phyloP scores from a whole-genome alignment of 2,888 invertebrate genomes.

The Cephus spinipes region DNA sequence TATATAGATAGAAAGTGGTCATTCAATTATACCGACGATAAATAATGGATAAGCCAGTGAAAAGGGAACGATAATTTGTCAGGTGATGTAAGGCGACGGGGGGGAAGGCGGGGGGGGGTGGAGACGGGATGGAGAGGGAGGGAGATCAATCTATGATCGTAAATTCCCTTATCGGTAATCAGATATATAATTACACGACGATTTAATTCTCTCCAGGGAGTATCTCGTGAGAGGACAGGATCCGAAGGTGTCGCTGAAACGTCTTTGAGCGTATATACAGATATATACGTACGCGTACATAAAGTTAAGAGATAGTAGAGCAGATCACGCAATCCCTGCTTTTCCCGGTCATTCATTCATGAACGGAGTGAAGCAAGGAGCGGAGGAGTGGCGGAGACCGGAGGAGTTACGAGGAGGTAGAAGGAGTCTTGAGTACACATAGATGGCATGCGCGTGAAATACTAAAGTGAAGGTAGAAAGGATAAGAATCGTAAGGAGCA shows the following conservation, averaged over 20 bases:
- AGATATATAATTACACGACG: background rate
- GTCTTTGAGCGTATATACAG: background rate
- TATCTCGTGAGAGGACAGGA: background rate
- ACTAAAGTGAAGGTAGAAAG: constrained; percentile 4
- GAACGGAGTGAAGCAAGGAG: background rate
- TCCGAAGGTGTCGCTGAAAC: background rate
- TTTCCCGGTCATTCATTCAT: background rate
- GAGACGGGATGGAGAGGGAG: background rate
- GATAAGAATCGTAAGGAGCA: background rate
- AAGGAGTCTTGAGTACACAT: background rate
- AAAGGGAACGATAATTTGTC: background rate
- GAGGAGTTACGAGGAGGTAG: too few relatives aligned
- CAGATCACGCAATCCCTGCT: background rate
- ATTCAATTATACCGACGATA: background rate
- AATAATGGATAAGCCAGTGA: background rate
- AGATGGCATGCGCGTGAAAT: background rate
- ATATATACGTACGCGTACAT: background rate
- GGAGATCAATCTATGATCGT: background rate
- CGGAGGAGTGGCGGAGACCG: too few relatives aligned
- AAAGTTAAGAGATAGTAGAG: background rate
- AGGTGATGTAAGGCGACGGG: background rate
- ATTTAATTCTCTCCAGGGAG: background rate
- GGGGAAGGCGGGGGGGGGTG: too few relatives aligned
- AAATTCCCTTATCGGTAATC: background rate
- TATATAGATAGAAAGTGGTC: background rate